Evolutionary conservation across 2,888 invertebrate species (phyloP).

Genomic region (Eugnorisma glareosa): DNA sequence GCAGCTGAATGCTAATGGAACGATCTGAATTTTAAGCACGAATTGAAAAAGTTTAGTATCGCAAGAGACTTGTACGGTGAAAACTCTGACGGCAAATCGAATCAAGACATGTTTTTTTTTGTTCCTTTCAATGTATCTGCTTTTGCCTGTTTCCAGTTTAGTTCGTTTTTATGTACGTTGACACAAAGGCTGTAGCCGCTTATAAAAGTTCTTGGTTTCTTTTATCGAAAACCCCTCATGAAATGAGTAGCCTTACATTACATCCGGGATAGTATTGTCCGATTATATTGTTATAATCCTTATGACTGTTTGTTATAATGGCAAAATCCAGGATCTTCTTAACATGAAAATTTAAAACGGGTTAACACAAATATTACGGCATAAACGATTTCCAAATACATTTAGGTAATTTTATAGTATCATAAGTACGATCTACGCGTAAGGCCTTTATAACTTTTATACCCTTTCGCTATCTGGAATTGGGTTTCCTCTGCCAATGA

Average conservation of each 20-base stretch:
- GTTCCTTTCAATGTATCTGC: neutral
- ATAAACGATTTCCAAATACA: constrained; percentile 32
- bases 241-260: neutral
- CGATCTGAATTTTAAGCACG: constrained; percentile 13
- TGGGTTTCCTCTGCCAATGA: constrained; percentile 55
- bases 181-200: too few relatives aligned
- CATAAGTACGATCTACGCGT: constrained; percentile 49
- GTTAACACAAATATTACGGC: constrained; percentile 27
- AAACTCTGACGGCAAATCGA: neutral
- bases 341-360: constrained; percentile 17
- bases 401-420: constrained; percentile 51
- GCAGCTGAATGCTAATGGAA: constrained; percentile 25
- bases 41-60: constrained; percentile 10
- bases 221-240: neutral
- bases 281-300: neutral
- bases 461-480: constrained; percentile 59
- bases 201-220: too few relatives aligned
- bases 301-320: neutral
- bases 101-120: neutral
- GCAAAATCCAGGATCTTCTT: neutral
- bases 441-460: constrained; percentile 53
- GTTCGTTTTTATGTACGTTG: neutral
- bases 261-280: neutral
- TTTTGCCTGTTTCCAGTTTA: neutral
- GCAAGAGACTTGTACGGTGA: constrained; percentile 4